A percentile compares a stretch with the other conserved stretches of the same genome.
Evolutionary conservation across 2,113 vertebrate species (phyloP).

Genomic region (Aviceda subcristata): DNA sequence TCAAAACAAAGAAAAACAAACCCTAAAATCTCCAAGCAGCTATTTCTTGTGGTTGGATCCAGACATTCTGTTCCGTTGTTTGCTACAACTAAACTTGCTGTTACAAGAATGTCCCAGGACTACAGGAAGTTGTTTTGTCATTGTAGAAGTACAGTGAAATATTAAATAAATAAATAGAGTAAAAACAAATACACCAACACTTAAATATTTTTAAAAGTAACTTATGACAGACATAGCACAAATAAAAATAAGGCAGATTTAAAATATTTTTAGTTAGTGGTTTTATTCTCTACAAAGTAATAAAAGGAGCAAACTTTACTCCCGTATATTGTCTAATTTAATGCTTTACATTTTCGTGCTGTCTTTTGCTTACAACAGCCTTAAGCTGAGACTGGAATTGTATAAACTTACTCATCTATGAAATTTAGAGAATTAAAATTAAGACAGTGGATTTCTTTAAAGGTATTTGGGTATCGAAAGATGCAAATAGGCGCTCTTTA

Average conservation of each 20-base stretch:
- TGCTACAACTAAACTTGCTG: not conserved
- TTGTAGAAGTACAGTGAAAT: not conserved
- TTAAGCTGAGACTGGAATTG: not conserved
- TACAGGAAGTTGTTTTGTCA: not conserved
- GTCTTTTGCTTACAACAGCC: not conserved
- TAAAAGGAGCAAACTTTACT: not conserved
- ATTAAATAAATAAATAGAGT: not conserved
- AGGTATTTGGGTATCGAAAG: not conserved
- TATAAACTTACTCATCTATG: not conserved
- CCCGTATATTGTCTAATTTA: not conserved
- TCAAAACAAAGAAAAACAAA: not conserved
- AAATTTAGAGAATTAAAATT: not conserved
- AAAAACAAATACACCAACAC: not conserved
- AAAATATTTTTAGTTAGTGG: not conserved
- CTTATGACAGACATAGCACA: not conserved
- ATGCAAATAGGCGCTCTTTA: constrained; percentile 48
- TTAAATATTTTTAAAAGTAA: not conserved
- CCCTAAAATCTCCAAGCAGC: not conserved
- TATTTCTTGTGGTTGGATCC: not conserved
- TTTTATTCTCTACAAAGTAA: not conserved
- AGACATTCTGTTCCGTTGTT: not conserved
- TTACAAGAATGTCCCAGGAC: not conserved
- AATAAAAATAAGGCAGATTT: not conserved
- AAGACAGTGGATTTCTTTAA: not conserved
- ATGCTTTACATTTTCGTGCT: not conserved